These are phyloP conservation scores for Myioborus miniatus DNA, from an alignment of 2,797 vertebrate species.

Conservation along the genomic window DNA sequence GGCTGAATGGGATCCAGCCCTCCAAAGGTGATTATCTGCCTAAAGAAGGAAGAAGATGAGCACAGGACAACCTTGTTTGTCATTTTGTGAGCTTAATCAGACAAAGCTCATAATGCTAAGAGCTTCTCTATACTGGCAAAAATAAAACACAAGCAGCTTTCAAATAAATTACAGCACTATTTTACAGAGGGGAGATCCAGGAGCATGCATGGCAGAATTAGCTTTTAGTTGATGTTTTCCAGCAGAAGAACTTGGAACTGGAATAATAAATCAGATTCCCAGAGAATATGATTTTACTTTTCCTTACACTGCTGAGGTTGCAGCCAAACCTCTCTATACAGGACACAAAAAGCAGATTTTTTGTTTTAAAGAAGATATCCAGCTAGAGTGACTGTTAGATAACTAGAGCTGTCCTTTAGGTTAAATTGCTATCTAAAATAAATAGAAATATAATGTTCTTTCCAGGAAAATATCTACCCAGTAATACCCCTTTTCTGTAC, in stretches of 20 bases:
- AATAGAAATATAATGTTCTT: background rate
- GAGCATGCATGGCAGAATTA: background rate
- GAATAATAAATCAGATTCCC: background rate
- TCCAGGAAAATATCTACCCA: background rate
- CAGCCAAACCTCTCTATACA: background rate
- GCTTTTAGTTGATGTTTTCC: background rate
- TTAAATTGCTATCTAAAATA: background rate
- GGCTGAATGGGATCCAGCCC: slow-evolving; percentile 73
- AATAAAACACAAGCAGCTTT: slow-evolving; percentile 79
- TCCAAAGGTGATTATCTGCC: slow-evolving; percentile 86
- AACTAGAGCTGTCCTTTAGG: background rate
- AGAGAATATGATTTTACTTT: background rate
- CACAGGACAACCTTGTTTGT: slow-evolving; percentile 80
- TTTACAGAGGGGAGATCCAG: background rate
- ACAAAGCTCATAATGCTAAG: slow-evolving; percentile 77
- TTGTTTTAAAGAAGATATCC: background rate
- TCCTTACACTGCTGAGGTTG: background rate
- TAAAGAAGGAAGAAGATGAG: slow-evolving; percentile 85
- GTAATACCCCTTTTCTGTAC: background rate
- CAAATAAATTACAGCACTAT: slow-evolving; percentile 67
- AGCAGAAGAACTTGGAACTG: background rate
- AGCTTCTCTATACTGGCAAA: slow-evolving; percentile 74
- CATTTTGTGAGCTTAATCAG: slow-evolving; percentile 81
- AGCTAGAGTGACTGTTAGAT: background rate
- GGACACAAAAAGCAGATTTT: background rate